phyloP scores from a whole-genome alignment of 2,797 vertebrate species.

The Pseudomugil tenellus region DNA sequence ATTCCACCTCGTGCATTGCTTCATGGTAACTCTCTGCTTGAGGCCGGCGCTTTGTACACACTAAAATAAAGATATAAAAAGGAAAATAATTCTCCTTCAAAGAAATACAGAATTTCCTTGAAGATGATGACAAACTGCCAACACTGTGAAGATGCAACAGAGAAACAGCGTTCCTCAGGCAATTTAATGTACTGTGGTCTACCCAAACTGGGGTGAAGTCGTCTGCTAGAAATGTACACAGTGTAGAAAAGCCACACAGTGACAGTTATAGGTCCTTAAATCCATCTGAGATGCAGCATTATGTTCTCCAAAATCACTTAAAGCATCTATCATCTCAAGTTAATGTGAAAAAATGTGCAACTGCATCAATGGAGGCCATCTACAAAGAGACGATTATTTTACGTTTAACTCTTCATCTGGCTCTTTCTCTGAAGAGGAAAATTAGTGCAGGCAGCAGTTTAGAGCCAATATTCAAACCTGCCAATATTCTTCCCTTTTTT shows the following conservation, averaged over 20 bases:
- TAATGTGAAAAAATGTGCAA: slow-evolving; percentile 28
- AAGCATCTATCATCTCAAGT: slow-evolving; percentile 18
- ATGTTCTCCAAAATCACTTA: slow-evolving; percentile 1
- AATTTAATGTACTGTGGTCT: neutral
- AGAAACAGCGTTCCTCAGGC: neutral
- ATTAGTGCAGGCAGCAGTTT: slow-evolving; percentile 2
- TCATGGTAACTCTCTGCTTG: neutral
- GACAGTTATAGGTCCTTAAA: slow-evolving; percentile 23
- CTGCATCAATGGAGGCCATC: slow-evolving; percentile 2
- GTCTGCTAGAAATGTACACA: neutral
- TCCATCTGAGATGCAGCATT: slow-evolving; percentile 19
- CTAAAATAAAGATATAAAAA: neutral
- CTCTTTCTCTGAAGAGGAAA: neutral
- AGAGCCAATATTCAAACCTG: slow-evolving; percentile 11
- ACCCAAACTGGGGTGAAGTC: neutral
- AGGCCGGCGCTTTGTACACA: neutral
- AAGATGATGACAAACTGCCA: slow-evolving; percentile 13
- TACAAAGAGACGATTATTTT: slow-evolving; percentile 8
- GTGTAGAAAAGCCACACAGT: too few relatives aligned
- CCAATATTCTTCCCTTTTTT: neutral
- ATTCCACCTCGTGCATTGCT: neutral
- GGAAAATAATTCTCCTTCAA: neutral
- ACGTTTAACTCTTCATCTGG: slow-evolving; percentile 3
- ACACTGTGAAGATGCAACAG: neutral
- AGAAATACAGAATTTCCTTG: neutral